phyloP scores from a whole-genome alignment of 2,888 invertebrate species.

The Allacma fusca region DNA sequence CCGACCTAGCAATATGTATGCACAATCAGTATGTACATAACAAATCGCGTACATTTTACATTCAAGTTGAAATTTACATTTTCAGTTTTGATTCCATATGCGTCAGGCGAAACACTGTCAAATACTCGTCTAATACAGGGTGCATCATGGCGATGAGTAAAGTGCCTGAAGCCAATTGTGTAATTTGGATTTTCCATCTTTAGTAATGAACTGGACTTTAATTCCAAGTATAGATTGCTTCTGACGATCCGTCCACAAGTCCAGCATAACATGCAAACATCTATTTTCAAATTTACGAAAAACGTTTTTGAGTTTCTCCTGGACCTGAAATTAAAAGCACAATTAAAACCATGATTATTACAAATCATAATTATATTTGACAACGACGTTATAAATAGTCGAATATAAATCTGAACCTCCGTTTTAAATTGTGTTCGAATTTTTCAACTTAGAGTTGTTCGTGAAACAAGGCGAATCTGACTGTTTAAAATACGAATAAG shows the following conservation, averaged over 20 bases:
- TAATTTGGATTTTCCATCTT: not conserved
- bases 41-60: too few relatives aligned
- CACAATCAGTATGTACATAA: too few relatives aligned
- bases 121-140: not conserved
- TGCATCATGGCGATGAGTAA: slow-evolving; percentile 9
- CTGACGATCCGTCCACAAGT: slow-evolving; percentile 14
- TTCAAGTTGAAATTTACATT: too few relatives aligned
- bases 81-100: not conserved
- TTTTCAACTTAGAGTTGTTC: not conserved
- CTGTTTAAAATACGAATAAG: slow-evolving; percentile 3
- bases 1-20: not conserved
- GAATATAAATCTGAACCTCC: not conserved
- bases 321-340: not conserved
- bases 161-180: slow-evolving; percentile 2
- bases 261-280: not conserved
- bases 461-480: not conserved
- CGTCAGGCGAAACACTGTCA: not conserved
- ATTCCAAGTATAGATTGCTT: slow-evolving; percentile 18
- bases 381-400: too few relatives aligned
- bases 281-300: not conserved
- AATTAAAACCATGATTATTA: too few relatives aligned
- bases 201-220: slow-evolving; percentile 19
- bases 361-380: too few relatives aligned
- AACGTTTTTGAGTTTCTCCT: not conserved
- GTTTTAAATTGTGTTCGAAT: not conserved